A percentile compares a stretch with the other conserved stretches of the same genome.
Conservation (phyloP, 1,140 invertebrate genomes). For the Drosophila varians region DNA sequence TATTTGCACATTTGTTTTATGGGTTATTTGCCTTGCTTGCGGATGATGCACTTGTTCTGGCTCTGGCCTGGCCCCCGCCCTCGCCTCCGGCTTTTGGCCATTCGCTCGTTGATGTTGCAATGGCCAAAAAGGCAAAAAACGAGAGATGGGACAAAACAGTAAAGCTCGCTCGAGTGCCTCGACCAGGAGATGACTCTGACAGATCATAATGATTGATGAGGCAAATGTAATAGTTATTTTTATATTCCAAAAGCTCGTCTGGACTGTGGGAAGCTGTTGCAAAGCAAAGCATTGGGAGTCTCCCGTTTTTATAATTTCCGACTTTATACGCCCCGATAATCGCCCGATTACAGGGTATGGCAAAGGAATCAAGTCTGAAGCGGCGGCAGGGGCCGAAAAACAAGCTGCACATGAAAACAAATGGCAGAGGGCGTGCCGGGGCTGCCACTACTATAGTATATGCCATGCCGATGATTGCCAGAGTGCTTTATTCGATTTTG, state of each 20-base stretch:
- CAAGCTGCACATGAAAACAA: slow-evolving; percentile 34
- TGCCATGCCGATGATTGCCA: slow-evolving; percentile 40
- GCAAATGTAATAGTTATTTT: not conserved
- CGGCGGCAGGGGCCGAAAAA: slow-evolving; percentile 7
- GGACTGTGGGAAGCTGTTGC: too few relatives aligned
- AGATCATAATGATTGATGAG: not conserved
- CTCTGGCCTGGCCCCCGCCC: not conserved
- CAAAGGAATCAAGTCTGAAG: not conserved
- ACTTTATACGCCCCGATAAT: not conserved
- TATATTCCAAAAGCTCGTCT: too few relatives aligned
- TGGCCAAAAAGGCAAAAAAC: slow-evolving; percentile 2
- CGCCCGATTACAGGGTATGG: not conserved
- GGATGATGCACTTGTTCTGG: slow-evolving; percentile 43
- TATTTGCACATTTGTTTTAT: slow-evolving; percentile 53
- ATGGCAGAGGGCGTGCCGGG: slow-evolving; percentile 44
- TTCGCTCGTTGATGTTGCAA: slow-evolving; percentile 41
- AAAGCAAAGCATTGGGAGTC: too few relatives aligned
- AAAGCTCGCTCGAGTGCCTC: not conserved
- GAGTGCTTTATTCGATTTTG: slow-evolving; percentile 61
- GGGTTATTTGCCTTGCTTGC: slow-evolving; percentile 42
- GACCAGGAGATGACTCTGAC: not conserved
- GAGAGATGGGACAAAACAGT: not conserved
- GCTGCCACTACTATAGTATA: too few relatives aligned
- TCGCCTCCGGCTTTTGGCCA: slow-evolving; percentile 4
- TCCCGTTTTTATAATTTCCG: not conserved